Base-by-base conservation (phyloP, 2,113 vertebrate genomes). In the Alethe castanea region DNA sequence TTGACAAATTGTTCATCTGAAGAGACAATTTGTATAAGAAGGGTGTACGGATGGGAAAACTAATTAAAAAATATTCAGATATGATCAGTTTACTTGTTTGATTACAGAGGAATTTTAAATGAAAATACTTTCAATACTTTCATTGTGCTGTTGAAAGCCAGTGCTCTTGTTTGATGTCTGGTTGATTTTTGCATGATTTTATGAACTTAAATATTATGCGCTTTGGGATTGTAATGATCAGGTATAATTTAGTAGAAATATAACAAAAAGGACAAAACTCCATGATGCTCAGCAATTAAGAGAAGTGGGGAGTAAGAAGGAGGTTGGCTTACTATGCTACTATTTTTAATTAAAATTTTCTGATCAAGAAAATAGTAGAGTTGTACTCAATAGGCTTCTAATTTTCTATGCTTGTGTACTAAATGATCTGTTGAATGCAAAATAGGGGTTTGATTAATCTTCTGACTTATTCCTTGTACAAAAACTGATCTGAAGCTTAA, bases 351-450 rank as follows among this genome's bases (percentile, higher is more conserved):
- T 92, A 88, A 70, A 77, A 73, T 44, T 70, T 90, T 89, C 77
- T 86, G 77, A 94, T 95, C 72, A 69, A 84, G 65, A 94, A 94
- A 91, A 77, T 28, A 81, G 23, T 86, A 56, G 19, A 78, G 35
- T 91, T 94, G 80, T 91, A 84, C 88, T 93, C 93, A 97, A 88
- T 77, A 81, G 24, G 66, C 35, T 90, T 87, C 85, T 94, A 87
- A 95, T 95, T 97, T 89, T 91, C 54, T 54, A 62, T 80, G 67
- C 90, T 95, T 96, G 78, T 94, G 95, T 95, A 90, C 74, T 66
- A 91, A 92, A 94, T 70, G 36, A 86, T 88, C 66, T 90, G 66
- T 59, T 94, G 84, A 87, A 95, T 88, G 47, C 36, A 70, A 92
- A 94, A 66, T 16, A 90, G 29, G 24, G 22, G 11, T 79, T 93